These are phyloP conservation scores for Drosophila meridionalis DNA, from an alignment of 2,888 invertebrate genomes.

Conservation along the genomic window DNA sequence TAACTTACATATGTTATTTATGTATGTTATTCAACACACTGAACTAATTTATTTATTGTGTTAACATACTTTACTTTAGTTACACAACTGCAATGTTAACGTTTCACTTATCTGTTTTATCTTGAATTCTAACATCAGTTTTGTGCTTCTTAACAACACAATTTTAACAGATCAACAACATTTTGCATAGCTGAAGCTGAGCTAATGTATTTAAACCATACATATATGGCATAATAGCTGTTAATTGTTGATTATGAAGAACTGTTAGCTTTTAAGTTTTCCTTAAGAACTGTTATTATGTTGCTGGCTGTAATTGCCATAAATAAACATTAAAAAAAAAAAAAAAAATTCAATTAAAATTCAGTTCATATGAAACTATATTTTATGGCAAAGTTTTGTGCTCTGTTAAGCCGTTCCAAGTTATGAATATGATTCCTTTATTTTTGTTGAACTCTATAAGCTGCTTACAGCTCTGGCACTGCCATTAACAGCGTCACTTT, in stretches of 20 bases:
- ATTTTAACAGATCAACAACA: too few relatives aligned
- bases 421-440: background rate
- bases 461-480: background rate
- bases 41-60: too few relatives aligned
- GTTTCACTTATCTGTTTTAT: too few relatives aligned
- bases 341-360: background rate
- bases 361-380: background rate
- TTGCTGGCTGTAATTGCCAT: background rate
- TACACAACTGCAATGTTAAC: too few relatives aligned
- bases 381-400: too few relatives aligned
- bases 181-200: background rate
- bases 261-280: background rate
- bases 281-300: background rate
- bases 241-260: background rate
- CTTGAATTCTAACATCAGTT: too few relatives aligned
- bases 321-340: background rate
- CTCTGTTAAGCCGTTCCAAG: slow-evolving; percentile 1
- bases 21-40: too few relatives aligned
- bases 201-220: background rate
- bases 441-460: background rate
- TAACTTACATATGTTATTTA: background rate
- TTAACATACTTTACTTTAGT: too few relatives aligned
- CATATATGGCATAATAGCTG: background rate
- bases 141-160: too few relatives aligned
- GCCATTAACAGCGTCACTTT: slow-evolving; percentile 14